Percentiles rank a stretch among this genome's conserved stretches.
These are phyloP conservation scores for Limulus polyphemus DNA, from an alignment of 2,888 invertebrate species.

Conservation along the genomic window DNA sequence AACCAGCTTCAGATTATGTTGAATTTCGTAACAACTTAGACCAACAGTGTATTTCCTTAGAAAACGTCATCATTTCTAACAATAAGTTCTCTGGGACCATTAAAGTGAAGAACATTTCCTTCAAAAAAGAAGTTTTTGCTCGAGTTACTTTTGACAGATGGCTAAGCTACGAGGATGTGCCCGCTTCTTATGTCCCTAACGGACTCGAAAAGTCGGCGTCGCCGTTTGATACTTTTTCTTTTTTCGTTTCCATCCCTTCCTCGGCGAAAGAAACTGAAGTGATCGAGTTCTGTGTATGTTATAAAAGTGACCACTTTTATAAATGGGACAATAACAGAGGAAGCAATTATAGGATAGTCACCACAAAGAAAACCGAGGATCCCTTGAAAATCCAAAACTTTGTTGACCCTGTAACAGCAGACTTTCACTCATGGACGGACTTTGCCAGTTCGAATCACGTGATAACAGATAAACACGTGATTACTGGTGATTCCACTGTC, in stretches of 20 bases:
- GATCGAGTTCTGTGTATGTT: conserved; percentile 82
- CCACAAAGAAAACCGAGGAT: conserved; percentile 5
- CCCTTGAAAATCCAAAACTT: conserved; percentile 17
- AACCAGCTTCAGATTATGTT: conserved; percentile 86
- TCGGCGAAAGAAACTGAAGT: conserved; percentile 27
- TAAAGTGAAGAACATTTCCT: conserved; percentile 81
- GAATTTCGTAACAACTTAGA: conserved; percentile 70
- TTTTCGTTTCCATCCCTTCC: conserved; percentile 57
- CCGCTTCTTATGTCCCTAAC: conserved; percentile 54
- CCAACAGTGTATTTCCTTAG: conserved; percentile 63
- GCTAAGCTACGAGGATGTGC: conserved; percentile 64
- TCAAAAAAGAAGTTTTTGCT: conserved; percentile 71
- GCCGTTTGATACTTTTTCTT: conserved; percentile 77
- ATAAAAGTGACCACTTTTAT: conserved; percentile 54
- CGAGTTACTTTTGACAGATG: conserved; percentile 69
- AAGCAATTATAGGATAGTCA: conserved; percentile 47
- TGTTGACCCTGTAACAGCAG: conserved; percentile 39
- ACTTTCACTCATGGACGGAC: conserved; percentile 44
- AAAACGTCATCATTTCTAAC: conserved; percentile 82
- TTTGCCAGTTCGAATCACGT: conserved; percentile 48
- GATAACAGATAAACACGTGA: conserved; percentile 44
- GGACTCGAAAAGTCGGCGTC: conserved; percentile 39
- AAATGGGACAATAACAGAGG: conserved; percentile 81
- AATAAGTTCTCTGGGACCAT: conserved; percentile 75
- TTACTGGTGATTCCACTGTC: no score